Evolutionary conservation across 2,113 vertebrate species (phyloP), one percentile per base, ranked within the genome.

Genomic region (Chloropsis cyanopogon): DNA sequence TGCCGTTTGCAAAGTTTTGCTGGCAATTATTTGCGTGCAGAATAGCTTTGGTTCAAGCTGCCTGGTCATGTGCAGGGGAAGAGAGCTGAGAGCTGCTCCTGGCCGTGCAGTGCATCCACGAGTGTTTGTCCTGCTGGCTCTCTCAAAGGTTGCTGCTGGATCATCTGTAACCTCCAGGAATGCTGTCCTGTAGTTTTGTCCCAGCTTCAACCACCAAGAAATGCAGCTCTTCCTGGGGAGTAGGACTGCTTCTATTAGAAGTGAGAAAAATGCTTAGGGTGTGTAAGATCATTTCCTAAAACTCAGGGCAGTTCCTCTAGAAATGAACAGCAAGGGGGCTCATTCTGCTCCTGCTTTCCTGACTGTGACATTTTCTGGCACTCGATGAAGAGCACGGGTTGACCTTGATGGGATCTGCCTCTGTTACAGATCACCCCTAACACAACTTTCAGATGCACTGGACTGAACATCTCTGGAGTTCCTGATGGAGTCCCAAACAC

Each of bases 361-460:
- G 69, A 12, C 65, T 21, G 50, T 20, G 39, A 42, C 33, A 57
- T 86, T 68, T 93, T 20, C 46, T 89, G 50, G 8, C 28, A 35
- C 7, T 17, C 54, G 33, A 14, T 13, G 72, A 69, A 23, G 82
- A 22, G 59, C 60, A 82, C 35, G 12, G 46, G 81, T 9, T 94
- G 56, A 88, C 31, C 8, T 0, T 87, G 86, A 21, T 35, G 50
- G 59, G 28, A 28, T 68, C 33, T 97, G 52, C 86, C 57, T 44
- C 91, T 87, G 24, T 96, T 97, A 33, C 96, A 98, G 98, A 96
- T 98, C 75, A 84, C 87, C 57, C 96, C 97, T 65, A 87, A 94
- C 24, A 86, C 70, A 44, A 64, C 95, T 11, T 98, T 98, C 86
- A 96, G 86, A 11, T 98, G 98, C 90, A 91, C 53, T 9, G 97